Evolutionary conservation across 2,888 invertebrate genomes (phyloP), one percentile per base, ranked within the genome.

Genomic region (Euproctis similis): DNA sequence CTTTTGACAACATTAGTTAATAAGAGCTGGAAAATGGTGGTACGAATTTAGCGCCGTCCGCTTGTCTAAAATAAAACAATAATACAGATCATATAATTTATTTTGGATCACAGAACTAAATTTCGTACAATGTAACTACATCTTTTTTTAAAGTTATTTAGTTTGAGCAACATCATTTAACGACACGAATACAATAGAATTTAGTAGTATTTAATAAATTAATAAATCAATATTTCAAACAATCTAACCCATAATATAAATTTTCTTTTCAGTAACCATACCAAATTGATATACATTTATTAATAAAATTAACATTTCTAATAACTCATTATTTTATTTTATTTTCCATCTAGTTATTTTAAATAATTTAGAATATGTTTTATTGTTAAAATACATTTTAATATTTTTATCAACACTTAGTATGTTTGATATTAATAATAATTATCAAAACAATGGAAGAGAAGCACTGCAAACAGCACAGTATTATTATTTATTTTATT

Each of bases 71-170:
- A 55, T 49, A 23, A 65, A 64, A 60, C 52, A 44, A 36, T 16
- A 33, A 42, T 55, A 60, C 54, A 70, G 64, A 66, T 71, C 64
- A 69, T 66, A 68, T 67, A 68, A 60, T 69, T 76, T 70, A 72
- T 71, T n/a, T n/a, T 77, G 63, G 70, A 80, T 78, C 76, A 78
- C 77, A 78, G 68, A 77, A 80, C 75, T 72, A 78, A 77, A 76
- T 71, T 68, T 70, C 65, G 64, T 76, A 76, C 62, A 74, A 61
- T 68, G 61, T 73, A 58, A 58, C 74, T 77, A 75, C 74, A n/a
- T n/a, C n/a, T 65, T 62, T 48, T 64, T 49, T 68, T 70, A 70
- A 72, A 74, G 65, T 74, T 68, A 68, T 64, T 69, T 63, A 66
- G 70, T 76, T 77, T 81, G 81, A 80, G 78, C 80, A 81, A 78